phyloP scores from a whole-genome alignment of 2,113 vertebrate genomes.

The Jacana jacana region DNA sequence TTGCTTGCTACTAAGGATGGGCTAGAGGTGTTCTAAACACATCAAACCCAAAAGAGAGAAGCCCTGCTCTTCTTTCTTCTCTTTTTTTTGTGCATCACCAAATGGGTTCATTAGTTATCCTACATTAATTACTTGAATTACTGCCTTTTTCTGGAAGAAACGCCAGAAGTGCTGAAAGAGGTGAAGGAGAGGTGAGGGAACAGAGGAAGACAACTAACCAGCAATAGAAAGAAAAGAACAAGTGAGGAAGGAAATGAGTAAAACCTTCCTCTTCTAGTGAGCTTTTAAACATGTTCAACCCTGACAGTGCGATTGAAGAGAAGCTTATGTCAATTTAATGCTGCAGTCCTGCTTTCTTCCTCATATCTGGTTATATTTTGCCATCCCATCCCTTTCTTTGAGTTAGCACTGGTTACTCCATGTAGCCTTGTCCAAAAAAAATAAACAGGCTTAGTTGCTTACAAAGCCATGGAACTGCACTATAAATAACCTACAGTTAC shows the following conservation, averaged over 20 bases:
- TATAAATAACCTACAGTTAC: not conserved
- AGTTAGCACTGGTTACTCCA: not conserved
- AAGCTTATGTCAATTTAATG: not conserved
- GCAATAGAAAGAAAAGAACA: not conserved
- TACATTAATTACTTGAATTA: not conserved
- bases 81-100: not conserved
- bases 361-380: not conserved
- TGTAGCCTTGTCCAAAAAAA: not conserved
- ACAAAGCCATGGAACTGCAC: not conserved
- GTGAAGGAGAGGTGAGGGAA: not conserved
- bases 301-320: not conserved
- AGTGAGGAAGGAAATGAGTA: not conserved
- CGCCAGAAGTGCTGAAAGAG: not conserved
- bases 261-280: not conserved
- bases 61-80: not conserved
- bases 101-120: not conserved
- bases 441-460: not conserved
- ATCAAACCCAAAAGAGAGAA: not conserved
- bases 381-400: not conserved
- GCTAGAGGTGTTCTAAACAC: not conserved
- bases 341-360: not conserved
- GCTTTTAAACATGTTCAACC: not conserved
- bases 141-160: not conserved
- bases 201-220: not conserved
- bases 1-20: not conserved